Conservation (phyloP, 2,797 vertebrate genomes). For the Scleropages formosus region DNA sequence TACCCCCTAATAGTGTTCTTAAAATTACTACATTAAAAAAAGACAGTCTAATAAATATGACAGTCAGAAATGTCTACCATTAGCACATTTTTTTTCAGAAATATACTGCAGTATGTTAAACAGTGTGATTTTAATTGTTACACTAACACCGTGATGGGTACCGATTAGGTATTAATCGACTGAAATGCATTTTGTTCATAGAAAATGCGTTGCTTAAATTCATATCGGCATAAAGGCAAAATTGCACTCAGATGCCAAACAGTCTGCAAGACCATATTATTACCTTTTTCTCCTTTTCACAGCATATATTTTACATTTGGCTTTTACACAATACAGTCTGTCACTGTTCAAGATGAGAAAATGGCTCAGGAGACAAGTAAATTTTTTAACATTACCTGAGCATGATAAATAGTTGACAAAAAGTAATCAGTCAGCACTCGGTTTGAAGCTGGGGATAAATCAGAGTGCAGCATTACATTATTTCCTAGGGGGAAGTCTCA, state of each 20-base stretch:
- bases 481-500: too few species aligned
- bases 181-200: too few species aligned
- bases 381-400: conserved; percentile 55
- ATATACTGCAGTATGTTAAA: background rate
- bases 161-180: too few species aligned
- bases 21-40: background rate
- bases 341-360: conserved; percentile 5
- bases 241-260: too few species aligned
- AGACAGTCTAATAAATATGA: background rate
- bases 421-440: conserved; percentile 43
- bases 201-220: too few species aligned
- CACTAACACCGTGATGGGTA: too few species aligned
- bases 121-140: background rate
- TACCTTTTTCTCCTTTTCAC: too few species aligned
- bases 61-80: background rate
- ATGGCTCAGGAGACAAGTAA: conserved; percentile 22
- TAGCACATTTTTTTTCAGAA: background rate
- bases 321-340: background rate
- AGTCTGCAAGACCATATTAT: too few species aligned
- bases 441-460: conserved; percentile 34
- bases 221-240: too few species aligned
- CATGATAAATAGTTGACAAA: conserved; percentile 54
- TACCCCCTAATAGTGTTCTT: background rate
- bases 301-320: too few species aligned
- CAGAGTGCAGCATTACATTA: conserved; percentile 8